Evolutionary conservation across 2,888 invertebrate genomes (phyloP), one percentile per base, ranked within the genome.

Genomic region (Spilosoma lubricipeda): DNA sequence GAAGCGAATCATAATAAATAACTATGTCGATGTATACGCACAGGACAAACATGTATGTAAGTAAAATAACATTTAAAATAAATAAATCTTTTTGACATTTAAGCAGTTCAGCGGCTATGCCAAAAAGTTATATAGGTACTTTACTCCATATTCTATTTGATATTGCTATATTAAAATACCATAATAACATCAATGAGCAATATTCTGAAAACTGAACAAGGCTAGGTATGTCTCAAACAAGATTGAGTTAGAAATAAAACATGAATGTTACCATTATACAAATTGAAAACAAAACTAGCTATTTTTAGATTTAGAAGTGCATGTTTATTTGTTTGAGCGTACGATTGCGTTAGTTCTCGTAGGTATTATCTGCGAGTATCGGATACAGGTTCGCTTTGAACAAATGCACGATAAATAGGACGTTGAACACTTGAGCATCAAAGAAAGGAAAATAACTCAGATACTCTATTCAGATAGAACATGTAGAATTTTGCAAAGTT

Each of bases 241-340:
- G 52, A 48, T 30, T 18, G 52, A n/a, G 70, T 69, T 68, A 70
- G 65, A 71, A 72, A 71, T 73, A 71, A 73, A 76, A 68, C 39
- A 71, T 27, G 71, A 68, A 33, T 64, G 67, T 70, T 72, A 72
- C 70, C 56, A 72, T 63, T 65, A 45, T 66, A 66, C 69, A 72
- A 72, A 39, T 59, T n/a, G 64, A 75, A 63, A 69, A 71, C 48
- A 73, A 56, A 76, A 72, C 36, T n/a, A 18, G 18, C 45, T 75
- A 72, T 71, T 66, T 75, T 72, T 70, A 78, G 52, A 13, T 45
- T 67, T 65, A 69, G 70, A 73, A 75, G 64, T 77, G 73, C 73
- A 78, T 71, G 76, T 72, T 79, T 78, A 78, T 80, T 82, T 75
- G 48, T 76, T 74, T 72, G 68, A 76, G 67, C 69, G 72, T 48